A percentile compares a stretch with the other conserved stretches of the same genome.
These are phyloP conservation scores for Corythucha ciliata DNA, from an alignment of 2,888 invertebrate species.

Conservation along the genomic window DNA sequence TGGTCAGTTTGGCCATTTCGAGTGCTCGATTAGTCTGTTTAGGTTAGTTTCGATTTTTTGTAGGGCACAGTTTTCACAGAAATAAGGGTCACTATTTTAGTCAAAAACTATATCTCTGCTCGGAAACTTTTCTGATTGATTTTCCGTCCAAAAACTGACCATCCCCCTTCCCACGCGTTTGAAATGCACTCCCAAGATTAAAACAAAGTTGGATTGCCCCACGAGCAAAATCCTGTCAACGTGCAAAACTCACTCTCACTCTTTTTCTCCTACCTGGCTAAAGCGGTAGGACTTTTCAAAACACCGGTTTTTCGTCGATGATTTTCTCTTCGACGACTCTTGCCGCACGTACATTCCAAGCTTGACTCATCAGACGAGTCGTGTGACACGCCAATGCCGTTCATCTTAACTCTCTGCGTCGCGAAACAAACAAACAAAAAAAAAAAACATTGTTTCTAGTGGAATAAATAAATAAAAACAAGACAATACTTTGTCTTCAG, in stretches of 20 bases:
- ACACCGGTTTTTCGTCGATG: constrained; percentile 55
- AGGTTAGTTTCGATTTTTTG: too few relatives aligned
- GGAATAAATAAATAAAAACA: neutral
- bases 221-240: too few relatives aligned
- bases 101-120: too few relatives aligned
- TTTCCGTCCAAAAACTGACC: too few relatives aligned
- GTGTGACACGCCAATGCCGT: constrained; percentile 33
- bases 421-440: neutral
- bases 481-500: constrained; percentile 32
- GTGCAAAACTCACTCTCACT: too few relatives aligned
- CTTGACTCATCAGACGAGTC: constrained; percentile 44
- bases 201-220: neutral
- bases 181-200: too few relatives aligned
- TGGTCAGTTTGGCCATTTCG: too few relatives aligned
- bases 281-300: constrained; percentile 40
- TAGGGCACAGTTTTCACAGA: too few relatives aligned
- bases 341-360: constrained; percentile 48
- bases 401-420: constrained; percentile 26
- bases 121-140: too few relatives aligned
- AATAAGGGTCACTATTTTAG: too few relatives aligned
- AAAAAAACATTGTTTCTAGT: neutral
- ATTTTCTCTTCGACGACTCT: constrained; percentile 55
- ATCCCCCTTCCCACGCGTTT: too few relatives aligned
- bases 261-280: constrained; percentile 29
- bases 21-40: too few relatives aligned